phyloP scores from a whole-genome alignment of 1,140 invertebrate species.

The Hycleus phaleratus region DNA sequence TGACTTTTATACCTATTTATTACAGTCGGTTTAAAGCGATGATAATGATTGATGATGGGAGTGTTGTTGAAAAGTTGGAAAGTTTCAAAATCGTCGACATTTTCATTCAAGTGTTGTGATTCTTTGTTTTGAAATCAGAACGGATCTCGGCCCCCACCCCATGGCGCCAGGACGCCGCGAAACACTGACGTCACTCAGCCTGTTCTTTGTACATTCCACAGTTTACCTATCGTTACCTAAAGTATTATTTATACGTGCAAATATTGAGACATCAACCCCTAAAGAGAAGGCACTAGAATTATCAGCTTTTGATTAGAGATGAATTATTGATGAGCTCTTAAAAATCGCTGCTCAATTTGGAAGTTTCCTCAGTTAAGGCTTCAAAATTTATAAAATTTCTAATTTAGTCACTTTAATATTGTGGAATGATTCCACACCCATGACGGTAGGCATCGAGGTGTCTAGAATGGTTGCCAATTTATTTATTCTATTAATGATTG shows the following conservation, averaged over 20 bases:
- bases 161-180: slow-evolving; percentile 22
- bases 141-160: slow-evolving; percentile 17
- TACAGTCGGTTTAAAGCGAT: too few species aligned
- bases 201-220: slow-evolving; percentile 21
- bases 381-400: too few species aligned
- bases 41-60: too few species aligned
- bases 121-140: slow-evolving; percentile 31
- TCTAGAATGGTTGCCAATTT: too few species aligned
- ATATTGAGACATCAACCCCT: background rate
- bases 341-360: too few species aligned
- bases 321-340: too few species aligned
- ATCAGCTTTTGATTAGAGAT: too few species aligned
- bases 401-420: background rate
- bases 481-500: too few species aligned
- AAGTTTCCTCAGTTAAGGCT: too few species aligned
- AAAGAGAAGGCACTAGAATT: too few species aligned
- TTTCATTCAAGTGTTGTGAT: background rate
- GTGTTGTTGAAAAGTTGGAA: too few species aligned
- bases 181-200: slow-evolving; percentile 21
- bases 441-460: background rate
- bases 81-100: background rate
- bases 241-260: background rate
- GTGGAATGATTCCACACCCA: slow-evolving; percentile 1
- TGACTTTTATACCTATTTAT: too few species aligned
- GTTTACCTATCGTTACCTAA: background rate